Evolutionary conservation across 2,888 invertebrate species (phyloP).

Genomic region (Megaustenia siamemsis): DNA sequence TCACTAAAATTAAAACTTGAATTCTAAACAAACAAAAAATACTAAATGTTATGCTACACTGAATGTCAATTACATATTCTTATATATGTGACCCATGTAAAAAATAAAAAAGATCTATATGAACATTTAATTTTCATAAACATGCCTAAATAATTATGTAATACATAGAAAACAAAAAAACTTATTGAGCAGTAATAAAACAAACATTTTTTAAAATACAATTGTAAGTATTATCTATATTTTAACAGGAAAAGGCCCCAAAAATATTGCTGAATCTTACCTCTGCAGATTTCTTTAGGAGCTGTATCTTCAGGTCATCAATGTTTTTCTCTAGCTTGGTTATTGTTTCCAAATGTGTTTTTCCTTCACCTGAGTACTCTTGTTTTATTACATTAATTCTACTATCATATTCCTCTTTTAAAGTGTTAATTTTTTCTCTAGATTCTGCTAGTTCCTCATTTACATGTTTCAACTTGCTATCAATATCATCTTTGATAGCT

Average conservation of each 20-base stretch:
- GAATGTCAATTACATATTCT: too few relatives aligned
- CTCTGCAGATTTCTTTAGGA: slow-evolving; percentile 20
- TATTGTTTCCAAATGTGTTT: slow-evolving; percentile 11
- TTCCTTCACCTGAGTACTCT: slow-evolving; percentile 6
- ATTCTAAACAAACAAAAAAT: too few relatives aligned
- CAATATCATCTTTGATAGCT: neutral
- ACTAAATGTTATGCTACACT: too few relatives aligned
- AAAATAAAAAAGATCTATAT: neutral
- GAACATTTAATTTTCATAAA: too few relatives aligned
- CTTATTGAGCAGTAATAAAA: too few relatives aligned
- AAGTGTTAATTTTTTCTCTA: neutral
- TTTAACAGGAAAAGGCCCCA: too few relatives aligned
- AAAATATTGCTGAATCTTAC: neutral
- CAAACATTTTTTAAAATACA: too few relatives aligned
- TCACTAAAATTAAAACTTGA: too few relatives aligned
- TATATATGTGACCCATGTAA: too few relatives aligned
- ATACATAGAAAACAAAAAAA: too few relatives aligned
- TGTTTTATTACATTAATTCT: neutral
- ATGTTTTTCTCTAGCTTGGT: slow-evolving; percentile 12
- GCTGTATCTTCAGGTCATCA: slow-evolving; percentile 1
- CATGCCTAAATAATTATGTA: too few relatives aligned
- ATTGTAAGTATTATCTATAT: too few relatives aligned
- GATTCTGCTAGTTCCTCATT: neutral
- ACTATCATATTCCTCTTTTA: neutral
- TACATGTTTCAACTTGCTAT: neutral